phyloP scores from a whole-genome alignment of 1,140 invertebrate genomes.

The Ctenoplectra terminalis region DNA sequence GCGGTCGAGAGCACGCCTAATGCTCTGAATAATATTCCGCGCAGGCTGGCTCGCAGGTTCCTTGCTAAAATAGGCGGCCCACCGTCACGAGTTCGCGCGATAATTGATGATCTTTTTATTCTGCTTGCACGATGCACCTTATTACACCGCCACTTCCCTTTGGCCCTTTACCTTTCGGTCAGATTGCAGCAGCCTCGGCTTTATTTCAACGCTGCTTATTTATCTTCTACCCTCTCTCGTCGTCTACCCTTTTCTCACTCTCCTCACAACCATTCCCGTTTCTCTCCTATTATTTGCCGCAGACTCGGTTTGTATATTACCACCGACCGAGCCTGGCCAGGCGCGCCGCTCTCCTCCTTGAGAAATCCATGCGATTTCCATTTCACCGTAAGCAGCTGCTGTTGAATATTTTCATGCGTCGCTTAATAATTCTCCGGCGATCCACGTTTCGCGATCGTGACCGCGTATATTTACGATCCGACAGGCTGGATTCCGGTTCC shows the following conservation, averaged over 20 bases:
- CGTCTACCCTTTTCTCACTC: background rate
- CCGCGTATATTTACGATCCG: background rate
- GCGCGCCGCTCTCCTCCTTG: conserved; percentile 16
- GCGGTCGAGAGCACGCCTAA: conserved; percentile 75
- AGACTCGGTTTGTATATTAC: conserved; percentile 55
- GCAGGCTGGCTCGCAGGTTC: conserved; percentile 63
- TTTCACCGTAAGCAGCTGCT: conserved; percentile 49
- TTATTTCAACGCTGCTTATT: conserved; percentile 64
- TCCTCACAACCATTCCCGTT: background rate
- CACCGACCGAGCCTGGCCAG: background rate
- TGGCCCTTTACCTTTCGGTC: conserved; percentile 52
- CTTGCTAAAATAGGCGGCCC: conserved; percentile 67
- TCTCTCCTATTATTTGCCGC: conserved; percentile 54
- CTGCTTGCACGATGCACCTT: conserved; percentile 71
- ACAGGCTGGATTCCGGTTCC: too few species aligned
- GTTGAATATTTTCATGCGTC: conserved; percentile 43
- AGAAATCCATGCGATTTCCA: conserved; percentile 58
- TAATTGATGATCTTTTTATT: conserved; percentile 80
- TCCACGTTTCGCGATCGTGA: background rate
- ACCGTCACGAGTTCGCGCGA: conserved; percentile 31
- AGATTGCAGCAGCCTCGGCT: conserved; percentile 61
- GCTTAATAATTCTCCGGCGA: conserved; percentile 38
- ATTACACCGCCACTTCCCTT: conserved; percentile 57
- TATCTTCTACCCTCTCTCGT: conserved; percentile 46
- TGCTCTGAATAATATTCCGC: conserved; percentile 79